Evolutionary conservation across 1,140 invertebrate species (phyloP).

Genomic region (Hyphantria cunea): DNA sequence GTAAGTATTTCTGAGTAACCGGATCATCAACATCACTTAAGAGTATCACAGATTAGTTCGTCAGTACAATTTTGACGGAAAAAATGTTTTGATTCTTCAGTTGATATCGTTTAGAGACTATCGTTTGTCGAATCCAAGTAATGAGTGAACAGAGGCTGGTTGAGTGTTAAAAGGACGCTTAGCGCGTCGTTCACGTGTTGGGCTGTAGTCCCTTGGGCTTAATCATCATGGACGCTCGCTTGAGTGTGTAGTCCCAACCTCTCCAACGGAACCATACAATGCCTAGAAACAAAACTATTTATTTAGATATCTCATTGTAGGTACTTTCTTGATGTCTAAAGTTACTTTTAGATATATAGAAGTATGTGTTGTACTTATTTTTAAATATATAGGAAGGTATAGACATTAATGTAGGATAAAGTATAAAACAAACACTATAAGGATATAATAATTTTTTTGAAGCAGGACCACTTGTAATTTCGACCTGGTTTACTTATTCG

Average conservation of each 20-base stretch:
- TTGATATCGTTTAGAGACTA: constrained; percentile 2
- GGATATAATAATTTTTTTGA: too few relatives aligned
- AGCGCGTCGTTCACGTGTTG: constrained; percentile 68
- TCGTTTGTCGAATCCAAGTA: constrained; percentile 56
- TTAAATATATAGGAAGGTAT: too few relatives aligned
- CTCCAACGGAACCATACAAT: constrained; percentile 97
- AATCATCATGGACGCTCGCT: constrained; percentile 95
- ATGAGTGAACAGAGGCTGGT: constrained; percentile 66
- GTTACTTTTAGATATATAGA: too few relatives aligned
- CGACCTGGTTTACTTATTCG: too few relatives aligned
- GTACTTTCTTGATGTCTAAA: too few relatives aligned
- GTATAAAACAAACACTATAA: too few relatives aligned
- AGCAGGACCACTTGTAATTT: too few relatives aligned
- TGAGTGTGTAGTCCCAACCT: constrained; percentile 96
- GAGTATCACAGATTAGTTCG: constrained; percentile 25
- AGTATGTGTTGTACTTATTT: too few relatives aligned
- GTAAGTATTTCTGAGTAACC: constrained; percentile 3
- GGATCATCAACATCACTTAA: constrained; percentile 6
- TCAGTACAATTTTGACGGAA: constrained; percentile 21
- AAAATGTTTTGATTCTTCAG: constrained; percentile 2
- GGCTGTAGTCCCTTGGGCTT: constrained; percentile 87
- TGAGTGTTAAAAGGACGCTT: constrained; percentile 34
- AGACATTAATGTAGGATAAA: too few relatives aligned
- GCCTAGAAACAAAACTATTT: constrained; percentile 82
- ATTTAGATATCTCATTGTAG: too few relatives aligned